Conservation (phyloP, 1,140 invertebrate species). For the Lanistes nyassanus region DNA sequence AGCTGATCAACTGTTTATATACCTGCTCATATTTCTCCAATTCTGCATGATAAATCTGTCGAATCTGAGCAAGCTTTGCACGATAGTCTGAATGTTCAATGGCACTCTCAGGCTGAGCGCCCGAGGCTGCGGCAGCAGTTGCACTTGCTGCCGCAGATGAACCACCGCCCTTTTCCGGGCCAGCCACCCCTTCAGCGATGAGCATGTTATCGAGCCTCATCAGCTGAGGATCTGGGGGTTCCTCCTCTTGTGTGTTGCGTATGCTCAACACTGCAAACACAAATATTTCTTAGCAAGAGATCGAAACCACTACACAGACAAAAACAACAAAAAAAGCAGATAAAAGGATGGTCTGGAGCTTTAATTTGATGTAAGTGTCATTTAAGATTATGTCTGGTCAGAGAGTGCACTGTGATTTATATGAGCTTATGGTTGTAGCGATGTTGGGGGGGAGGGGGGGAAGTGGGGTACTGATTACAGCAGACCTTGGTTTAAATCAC, state of each 20-base stretch:
- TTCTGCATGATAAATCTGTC: conserved; percentile 99
- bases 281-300: too few species aligned
- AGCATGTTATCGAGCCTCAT: conserved; percentile 99
- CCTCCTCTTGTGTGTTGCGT: conserved; percentile 97
- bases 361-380: too few species aligned
- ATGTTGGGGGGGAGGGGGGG: too few species aligned
- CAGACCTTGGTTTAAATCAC: too few species aligned
- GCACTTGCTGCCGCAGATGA: conserved; percentile 91
- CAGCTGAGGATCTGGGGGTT: conserved; percentile 97
- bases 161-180: conserved; percentile 95
- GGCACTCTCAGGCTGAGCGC: conserved; percentile 84
- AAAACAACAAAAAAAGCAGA: too few species aligned
- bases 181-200: conserved; percentile 98
- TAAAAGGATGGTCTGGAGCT: too few species aligned
- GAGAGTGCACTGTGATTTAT: too few species aligned
- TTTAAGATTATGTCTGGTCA: too few species aligned
- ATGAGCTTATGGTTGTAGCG: too few species aligned
- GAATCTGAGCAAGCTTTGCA: conserved; percentile 98
- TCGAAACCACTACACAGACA: too few species aligned
- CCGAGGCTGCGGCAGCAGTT: conserved; percentile 84
- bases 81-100: conserved; percentile 98
- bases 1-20: conserved; percentile 12
- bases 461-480: too few species aligned
- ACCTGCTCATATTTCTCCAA: conserved; percentile 98
- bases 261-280: conserved; percentile 86